Evolutionary conservation across 2,113 vertebrate genomes (phyloP).

Genomic region (Pongo pygmaeus): DNA sequence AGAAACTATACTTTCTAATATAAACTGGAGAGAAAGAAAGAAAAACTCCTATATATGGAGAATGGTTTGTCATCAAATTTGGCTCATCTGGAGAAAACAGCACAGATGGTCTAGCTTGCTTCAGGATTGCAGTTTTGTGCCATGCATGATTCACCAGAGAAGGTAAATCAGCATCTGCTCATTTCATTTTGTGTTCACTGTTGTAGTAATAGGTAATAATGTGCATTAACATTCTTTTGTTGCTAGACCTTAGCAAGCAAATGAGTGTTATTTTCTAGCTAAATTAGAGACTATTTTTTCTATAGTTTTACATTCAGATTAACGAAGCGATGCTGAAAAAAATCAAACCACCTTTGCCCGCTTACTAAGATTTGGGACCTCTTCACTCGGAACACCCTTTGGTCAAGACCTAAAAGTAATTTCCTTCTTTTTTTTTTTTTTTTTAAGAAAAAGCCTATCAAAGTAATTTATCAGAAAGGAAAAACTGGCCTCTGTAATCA

Average conservation of each 20-base stretch:
- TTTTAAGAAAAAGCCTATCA: not conserved
- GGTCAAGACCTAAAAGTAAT: not conserved
- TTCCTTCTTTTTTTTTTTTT: not conserved
- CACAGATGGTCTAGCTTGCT: conserved; percentile 70
- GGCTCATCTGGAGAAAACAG: conserved; percentile 40
- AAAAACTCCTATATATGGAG: not conserved
- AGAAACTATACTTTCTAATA: conserved; percentile 8
- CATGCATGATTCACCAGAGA: conserved; percentile 61
- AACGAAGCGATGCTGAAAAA: conserved; percentile 32
- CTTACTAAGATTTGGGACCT: not conserved
- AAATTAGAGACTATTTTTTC: conserved; percentile 54
- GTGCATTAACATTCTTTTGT: conserved; percentile 46
- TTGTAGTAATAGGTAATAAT: conserved; percentile 4
- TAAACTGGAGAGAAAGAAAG: conserved; percentile 41
- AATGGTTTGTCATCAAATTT: conserved; percentile 46
- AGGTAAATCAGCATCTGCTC: conserved; percentile 76
- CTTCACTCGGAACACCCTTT: conserved; percentile 10
- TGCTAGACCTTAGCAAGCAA: not conserved
- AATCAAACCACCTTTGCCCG: not conserved
- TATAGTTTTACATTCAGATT: conserved; percentile 40
- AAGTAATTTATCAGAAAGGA: conserved; percentile 4
- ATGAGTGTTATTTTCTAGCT: conserved; percentile 32
- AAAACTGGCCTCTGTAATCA: not conserved
- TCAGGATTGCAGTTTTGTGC: conserved; percentile 31
- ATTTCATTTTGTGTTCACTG: conserved; percentile 56